These are phyloP conservation scores for Aegithalos caudatus DNA, from an alignment of 2,113 vertebrate genomes.

Conservation along the genomic window DNA sequence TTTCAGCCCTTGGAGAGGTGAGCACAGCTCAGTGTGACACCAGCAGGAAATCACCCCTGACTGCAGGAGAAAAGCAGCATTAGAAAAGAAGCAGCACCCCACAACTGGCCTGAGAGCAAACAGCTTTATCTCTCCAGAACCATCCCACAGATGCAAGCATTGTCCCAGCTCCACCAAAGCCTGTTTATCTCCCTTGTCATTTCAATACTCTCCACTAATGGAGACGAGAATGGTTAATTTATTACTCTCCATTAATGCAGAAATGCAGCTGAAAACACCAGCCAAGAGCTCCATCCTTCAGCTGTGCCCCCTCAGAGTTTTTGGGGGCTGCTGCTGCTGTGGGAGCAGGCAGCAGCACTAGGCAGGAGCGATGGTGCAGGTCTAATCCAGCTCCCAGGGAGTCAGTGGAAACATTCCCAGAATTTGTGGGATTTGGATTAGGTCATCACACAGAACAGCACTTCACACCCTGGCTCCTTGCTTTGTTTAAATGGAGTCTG, in stretches of 20 bases:
- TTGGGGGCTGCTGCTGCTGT: background rate
- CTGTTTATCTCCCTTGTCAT: background rate
- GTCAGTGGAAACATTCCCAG: background rate
- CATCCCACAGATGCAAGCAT: background rate
- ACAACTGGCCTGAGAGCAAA: background rate
- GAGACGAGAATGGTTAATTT: background rate
- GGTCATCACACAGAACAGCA: background rate
- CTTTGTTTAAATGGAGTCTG: conserved; percentile 36
- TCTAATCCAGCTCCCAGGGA: background rate
- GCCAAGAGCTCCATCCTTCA: background rate
- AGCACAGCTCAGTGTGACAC: background rate
- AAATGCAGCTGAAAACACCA: background rate
- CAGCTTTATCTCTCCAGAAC: background rate
- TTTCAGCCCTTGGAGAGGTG: background rate
- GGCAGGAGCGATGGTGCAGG: fast-evolving
- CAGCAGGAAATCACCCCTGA: background rate
- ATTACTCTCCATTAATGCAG: background rate
- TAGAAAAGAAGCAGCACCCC: background rate
- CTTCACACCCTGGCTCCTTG: conserved; percentile 13
- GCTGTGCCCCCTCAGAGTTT: background rate
- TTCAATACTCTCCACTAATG: background rate
- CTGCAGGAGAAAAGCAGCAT: background rate
- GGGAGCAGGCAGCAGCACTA: background rate
- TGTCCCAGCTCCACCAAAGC: background rate
- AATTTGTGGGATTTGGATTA: conserved; percentile 21